These are phyloP conservation scores for Thalassophryne amazonica DNA, from an alignment of 2,797 vertebrate genomes.

Conservation along the genomic window DNA sequence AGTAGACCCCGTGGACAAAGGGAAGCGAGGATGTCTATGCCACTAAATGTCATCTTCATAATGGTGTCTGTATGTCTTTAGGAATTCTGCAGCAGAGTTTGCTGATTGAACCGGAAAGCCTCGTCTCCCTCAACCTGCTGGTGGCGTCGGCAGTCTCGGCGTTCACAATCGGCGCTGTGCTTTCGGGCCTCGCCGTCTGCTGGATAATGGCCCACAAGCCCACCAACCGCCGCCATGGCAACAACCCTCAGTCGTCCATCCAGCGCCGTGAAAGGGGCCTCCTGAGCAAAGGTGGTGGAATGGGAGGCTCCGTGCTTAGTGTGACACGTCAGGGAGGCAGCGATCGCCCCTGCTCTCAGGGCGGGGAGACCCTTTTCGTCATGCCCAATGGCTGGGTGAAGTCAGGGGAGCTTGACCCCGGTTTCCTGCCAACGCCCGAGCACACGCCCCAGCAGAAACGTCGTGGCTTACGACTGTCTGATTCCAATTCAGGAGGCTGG, in stretches of 20 bases:
- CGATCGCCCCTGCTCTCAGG: constrained; percentile 73
- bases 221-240: constrained; percentile 72
- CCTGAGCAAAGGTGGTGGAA: constrained; percentile 82
- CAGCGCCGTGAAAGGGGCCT: constrained; percentile 87
- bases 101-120: constrained; percentile 87
- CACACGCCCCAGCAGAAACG: constrained; percentile 94
- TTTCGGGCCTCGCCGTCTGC: constrained; percentile 93
- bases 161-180: constrained; percentile 94
- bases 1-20: constrained; percentile 26
- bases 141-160: constrained; percentile 93
- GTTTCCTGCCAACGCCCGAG: constrained; percentile 92
- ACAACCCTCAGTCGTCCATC: constrained; percentile 70
- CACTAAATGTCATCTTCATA: constrained; percentile 29
- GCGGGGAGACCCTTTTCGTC: constrained; percentile 87
- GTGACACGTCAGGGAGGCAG: constrained; percentile 80
- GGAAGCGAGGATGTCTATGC: constrained; percentile 10
- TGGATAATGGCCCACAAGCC: constrained; percentile 94
- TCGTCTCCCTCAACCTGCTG: constrained; percentile 93
- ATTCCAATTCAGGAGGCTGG: constrained; percentile 85
- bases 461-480: constrained; percentile 76
- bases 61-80: constrained; percentile 57
- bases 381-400: constrained; percentile 96
- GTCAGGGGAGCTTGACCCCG: constrained; percentile 88
- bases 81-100: constrained; percentile 91
- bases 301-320: constrained; percentile 91